phyloP scores from a whole-genome alignment of 2,797 vertebrate species.

The Octomys mimax region DNA sequence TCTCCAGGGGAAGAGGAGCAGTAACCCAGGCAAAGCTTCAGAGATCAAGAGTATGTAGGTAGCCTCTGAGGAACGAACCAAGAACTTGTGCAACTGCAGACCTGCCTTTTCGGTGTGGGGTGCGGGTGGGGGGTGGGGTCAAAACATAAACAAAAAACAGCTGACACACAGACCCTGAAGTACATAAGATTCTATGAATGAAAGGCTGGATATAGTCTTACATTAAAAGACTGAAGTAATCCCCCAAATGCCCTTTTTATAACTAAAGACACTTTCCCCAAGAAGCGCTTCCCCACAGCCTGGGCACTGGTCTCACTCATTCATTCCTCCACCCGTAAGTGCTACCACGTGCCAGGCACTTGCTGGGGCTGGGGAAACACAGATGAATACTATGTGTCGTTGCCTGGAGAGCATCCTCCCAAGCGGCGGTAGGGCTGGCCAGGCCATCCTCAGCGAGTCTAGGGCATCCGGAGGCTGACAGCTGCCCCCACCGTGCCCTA shows the following conservation, averaged over 20 bases:
- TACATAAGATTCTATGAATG: not conserved
- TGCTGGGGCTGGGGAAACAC: conserved; percentile 6
- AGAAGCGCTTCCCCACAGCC: not conserved
- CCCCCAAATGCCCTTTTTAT: not conserved
- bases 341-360: not conserved
- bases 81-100: conserved; percentile 32
- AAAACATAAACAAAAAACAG: conserved; percentile 39
- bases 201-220: conserved; percentile 8
- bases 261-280: not conserved
- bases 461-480: not conserved
- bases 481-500: not conserved
- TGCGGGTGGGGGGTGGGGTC: not conserved
- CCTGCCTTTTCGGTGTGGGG: not conserved
- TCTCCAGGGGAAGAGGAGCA: conserved; percentile 19
- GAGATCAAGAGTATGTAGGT: conserved; percentile 18
- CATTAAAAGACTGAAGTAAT: not conserved
- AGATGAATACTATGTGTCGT: not conserved
- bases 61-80: conserved; percentile 40
- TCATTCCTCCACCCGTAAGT: not conserved
- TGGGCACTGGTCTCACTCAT: conserved; percentile 20
- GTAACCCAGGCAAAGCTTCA: conserved; percentile 58
- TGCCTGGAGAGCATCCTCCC: not conserved
- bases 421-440: not conserved
- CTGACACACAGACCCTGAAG: not conserved
- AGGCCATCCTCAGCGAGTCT: not conserved